Conservation (phyloP, 2,888 invertebrate species). For the Cylloceria caligata region DNA sequence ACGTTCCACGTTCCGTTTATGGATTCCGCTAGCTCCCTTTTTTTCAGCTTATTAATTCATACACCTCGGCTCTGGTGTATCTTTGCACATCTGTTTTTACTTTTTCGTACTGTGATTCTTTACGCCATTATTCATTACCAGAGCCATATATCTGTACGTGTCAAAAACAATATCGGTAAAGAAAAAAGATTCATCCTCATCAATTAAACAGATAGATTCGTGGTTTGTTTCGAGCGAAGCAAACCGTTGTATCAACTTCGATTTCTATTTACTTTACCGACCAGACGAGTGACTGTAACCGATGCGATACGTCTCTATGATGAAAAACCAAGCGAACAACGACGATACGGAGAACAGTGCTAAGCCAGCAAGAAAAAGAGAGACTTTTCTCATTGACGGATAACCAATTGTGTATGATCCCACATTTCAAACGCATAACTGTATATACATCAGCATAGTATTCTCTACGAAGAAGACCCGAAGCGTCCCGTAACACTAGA, state of each 20-base stretch:
- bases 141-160: background rate
- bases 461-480: background rate
- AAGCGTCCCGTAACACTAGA: background rate
- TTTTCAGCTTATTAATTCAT: slow-evolving; percentile 65
- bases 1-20: slow-evolving; percentile 58
- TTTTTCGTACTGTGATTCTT: slow-evolving; percentile 18
- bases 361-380: background rate
- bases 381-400: background rate
- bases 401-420: background rate
- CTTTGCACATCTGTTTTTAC: slow-evolving; percentile 14
- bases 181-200: background rate
- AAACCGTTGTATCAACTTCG: background rate
- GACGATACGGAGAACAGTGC: background rate
- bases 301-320: background rate
- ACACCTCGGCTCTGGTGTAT: slow-evolving; percentile 37
- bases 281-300: too few species aligned
- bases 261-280: background rate
- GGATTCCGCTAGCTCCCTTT: slow-evolving; percentile 60
- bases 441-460: background rate
- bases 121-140: slow-evolving; percentile 15
- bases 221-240: background rate
- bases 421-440: slow-evolving; percentile 23
- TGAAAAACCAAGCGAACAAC: background rate
- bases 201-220: background rate
- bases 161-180: background rate